Conservation (phyloP, 1,140 invertebrate genomes). For the Lepidurus couesii region DNA sequence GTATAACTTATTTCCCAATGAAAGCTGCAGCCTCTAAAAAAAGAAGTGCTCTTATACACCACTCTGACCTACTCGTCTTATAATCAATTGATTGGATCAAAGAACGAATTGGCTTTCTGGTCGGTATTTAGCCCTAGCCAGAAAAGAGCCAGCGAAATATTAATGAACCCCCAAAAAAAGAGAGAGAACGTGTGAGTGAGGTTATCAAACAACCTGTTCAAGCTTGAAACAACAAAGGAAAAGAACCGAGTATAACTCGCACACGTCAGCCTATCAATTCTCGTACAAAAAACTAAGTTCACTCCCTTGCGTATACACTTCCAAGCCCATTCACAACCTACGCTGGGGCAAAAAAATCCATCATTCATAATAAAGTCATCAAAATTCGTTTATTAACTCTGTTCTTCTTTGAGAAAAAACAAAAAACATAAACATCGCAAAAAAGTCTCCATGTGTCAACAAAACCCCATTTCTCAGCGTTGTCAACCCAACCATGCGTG, state of each 20-base stretch:
- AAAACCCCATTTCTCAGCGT: not conserved
- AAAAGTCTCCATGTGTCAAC: not conserved
- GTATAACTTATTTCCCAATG: too few relatives aligned
- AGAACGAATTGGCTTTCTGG: not conserved
- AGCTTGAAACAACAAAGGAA: not conserved
- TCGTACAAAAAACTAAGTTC: not conserved
- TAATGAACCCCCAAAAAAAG: not conserved
- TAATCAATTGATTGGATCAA: conserved; percentile 15
- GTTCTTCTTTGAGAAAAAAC: not conserved
- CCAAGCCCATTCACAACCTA: not conserved
- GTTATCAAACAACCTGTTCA: conserved; percentile 11
- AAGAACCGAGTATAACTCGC: not conserved
- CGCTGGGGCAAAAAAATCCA: not conserved
- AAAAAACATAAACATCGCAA: not conserved
- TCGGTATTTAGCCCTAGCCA: not conserved
- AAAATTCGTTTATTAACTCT: conserved; percentile 2
- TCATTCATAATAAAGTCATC: not conserved
- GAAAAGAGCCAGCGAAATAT: not conserved
- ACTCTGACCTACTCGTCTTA: not conserved
- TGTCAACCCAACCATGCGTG: too few relatives aligned
- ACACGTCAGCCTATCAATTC: not conserved
- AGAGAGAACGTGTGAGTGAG: not conserved
- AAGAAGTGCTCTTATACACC: not conserved
- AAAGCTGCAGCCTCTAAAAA: not conserved
- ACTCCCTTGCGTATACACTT: too few relatives aligned